Evolutionary conservation across 2,113 vertebrate species (phyloP).

Genomic region (Galbula dea): DNA sequence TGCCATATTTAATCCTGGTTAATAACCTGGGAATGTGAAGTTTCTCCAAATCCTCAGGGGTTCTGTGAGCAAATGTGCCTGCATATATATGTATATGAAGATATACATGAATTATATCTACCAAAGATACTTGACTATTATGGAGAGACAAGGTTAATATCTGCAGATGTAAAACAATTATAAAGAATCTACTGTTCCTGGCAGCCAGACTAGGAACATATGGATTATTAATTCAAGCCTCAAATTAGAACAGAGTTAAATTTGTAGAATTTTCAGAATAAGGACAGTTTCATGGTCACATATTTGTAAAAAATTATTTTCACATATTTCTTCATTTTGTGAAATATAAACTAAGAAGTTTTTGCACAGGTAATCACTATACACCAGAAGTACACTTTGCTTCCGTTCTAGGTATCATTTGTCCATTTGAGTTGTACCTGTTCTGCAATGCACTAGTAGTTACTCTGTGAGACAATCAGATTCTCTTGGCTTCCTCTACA

Average conservation of each 20-base stretch:
- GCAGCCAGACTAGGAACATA: neutral
- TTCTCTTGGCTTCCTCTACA: neutral
- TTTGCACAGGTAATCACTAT: neutral
- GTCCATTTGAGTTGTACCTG: neutral
- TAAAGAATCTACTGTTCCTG: neutral
- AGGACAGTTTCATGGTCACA: neutral
- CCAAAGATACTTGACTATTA: neutral
- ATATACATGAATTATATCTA: neutral
- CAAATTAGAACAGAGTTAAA: neutral
- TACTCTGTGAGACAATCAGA: neutral
- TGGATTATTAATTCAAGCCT: neutral
- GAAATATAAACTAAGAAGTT: neutral
- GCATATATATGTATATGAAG: too few relatives aligned
- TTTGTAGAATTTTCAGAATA: neutral
- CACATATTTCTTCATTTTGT: neutral
- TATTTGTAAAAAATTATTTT: neutral
- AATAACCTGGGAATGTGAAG: neutral
- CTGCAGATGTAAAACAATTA: neutral
- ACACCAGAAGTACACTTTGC: neutral
- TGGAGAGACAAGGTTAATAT: neutral
- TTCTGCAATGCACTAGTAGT: neutral
- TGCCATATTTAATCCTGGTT: neutral
- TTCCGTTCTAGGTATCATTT: neutral
- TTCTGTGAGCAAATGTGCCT: neutral
- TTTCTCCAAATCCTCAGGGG: neutral